Percentiles rank a stretch among this genome's conserved stretches.
Conservation (phyloP, 2,113 vertebrate genomes). For the Labeo catla region DNA sequence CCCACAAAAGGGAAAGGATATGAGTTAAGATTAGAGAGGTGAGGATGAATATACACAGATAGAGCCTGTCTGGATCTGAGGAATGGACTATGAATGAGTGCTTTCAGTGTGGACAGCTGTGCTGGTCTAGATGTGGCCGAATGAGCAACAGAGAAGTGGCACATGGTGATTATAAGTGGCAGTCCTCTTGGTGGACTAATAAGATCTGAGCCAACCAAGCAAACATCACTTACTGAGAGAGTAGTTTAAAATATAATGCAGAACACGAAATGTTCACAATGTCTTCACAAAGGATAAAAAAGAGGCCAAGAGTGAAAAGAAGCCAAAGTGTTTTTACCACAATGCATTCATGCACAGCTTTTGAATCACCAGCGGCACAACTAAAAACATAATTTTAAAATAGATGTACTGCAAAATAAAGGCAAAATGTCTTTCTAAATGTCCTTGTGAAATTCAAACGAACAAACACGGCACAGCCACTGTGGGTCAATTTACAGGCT, state of each 20-base stretch:
- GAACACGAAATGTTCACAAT: not conserved
- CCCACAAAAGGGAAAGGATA: constrained; percentile 79
- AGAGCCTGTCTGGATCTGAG: constrained; percentile 82
- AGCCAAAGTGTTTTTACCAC: not conserved
- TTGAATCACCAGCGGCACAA: not conserved
- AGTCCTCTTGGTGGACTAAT: not conserved
- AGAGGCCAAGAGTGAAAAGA: not conserved
- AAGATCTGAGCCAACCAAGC: not conserved
- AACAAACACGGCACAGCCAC: too few relatives aligned
- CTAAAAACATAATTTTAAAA: not conserved
- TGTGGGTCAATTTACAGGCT: too few relatives aligned
- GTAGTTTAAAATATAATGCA: not conserved
- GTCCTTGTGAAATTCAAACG: too few relatives aligned
- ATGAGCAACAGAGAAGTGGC: not conserved
- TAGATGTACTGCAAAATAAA: not conserved
- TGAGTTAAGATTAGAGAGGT: constrained; percentile 81
- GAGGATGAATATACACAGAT: constrained; percentile 87
- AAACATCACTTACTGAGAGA: not conserved
- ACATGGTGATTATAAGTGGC: constrained; percentile 39
- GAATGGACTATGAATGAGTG: constrained; percentile 61
- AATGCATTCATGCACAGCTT: not conserved
- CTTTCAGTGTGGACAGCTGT: not conserved
- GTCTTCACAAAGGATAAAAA: not conserved
- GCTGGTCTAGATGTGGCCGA: not conserved
- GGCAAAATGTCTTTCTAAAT: too few relatives aligned